phyloP scores from a whole-genome alignment of 2,797 vertebrate species.

The Poecile montanus region DNA sequence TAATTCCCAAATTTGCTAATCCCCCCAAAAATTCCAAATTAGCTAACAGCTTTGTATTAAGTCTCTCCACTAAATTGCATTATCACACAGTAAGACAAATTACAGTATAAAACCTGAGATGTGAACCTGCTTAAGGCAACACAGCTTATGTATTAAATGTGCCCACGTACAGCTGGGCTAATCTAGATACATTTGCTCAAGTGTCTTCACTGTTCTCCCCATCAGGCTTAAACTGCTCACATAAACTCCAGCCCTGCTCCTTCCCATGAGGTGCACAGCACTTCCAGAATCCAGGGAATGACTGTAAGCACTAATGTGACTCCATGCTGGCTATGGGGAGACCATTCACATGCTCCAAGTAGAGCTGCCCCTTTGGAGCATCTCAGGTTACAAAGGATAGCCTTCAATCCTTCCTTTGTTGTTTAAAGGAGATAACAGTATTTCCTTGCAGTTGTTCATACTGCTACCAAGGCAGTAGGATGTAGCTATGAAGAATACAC shows the following conservation, averaged over 20 bases:
- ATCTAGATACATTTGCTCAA: not conserved
- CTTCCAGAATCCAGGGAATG: not conserved
- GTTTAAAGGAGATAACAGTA: too few relatives aligned
- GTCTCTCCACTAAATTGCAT: not conserved
- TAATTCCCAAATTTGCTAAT: not conserved
- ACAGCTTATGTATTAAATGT: not conserved
- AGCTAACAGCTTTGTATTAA: slow-evolving; percentile 12
- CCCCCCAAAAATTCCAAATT: not conserved
- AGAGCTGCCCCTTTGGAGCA: not conserved
- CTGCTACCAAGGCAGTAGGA: not conserved
- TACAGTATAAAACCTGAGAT: not conserved
- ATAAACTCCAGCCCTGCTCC: not conserved
- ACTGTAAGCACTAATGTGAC: not conserved
- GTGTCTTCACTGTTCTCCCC: not conserved
- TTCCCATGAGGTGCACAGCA: not conserved
- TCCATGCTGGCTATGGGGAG: not conserved
- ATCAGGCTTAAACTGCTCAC: not conserved
- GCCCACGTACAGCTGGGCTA: fast-evolving
- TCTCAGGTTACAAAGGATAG: not conserved
- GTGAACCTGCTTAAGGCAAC: not conserved
- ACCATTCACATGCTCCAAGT: not conserved
- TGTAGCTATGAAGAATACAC: not conserved
- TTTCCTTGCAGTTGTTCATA: not conserved
- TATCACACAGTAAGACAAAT: not conserved
- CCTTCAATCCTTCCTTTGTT: too few relatives aligned